Conservation (phyloP, 2,888 invertebrate genomes). For the Pomacea canaliculata region DNA sequence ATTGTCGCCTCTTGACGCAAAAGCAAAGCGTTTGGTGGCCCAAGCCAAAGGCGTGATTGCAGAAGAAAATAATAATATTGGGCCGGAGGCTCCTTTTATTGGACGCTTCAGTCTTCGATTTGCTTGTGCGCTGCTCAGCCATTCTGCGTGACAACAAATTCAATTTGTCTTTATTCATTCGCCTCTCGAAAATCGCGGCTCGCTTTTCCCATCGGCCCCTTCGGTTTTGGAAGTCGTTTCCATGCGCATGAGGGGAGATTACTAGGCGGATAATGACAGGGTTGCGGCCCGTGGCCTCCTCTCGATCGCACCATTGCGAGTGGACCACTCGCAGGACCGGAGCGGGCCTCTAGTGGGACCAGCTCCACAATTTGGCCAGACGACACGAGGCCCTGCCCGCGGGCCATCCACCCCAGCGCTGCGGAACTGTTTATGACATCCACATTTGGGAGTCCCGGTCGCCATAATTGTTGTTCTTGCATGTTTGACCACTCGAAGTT, state of each 20-base stretch:
- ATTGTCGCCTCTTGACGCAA: neutral
- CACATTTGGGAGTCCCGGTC: neutral
- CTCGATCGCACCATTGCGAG: neutral
- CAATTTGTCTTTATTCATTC: slow-evolving; percentile 28
- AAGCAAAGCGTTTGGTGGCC: neutral
- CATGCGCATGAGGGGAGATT: slow-evolving; percentile 20
- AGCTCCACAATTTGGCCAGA: neutral
- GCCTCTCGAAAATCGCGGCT: slow-evolving; percentile 22
- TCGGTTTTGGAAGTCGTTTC: slow-evolving; percentile 16
- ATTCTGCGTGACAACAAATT: slow-evolving; percentile 29
- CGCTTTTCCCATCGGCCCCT: slow-evolving; percentile 1
- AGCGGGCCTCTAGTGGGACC: neutral
- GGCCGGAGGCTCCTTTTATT: slow-evolving; percentile 26
- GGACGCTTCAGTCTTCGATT: slow-evolving; percentile 24
- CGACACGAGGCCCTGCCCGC: neutral
- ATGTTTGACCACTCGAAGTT: neutral
- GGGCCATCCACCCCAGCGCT: neutral
- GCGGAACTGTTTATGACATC: neutral
- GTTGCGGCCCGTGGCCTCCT: slow-evolving; percentile 18
- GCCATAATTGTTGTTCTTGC: neutral
- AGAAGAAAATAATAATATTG: slow-evolving; percentile 26
- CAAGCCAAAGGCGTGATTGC: slow-evolving; percentile 19
- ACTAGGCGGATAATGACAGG: slow-evolving; percentile 26
- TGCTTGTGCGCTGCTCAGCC: slow-evolving; percentile 12
- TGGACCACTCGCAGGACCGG: neutral